Base-by-base conservation (phyloP, 2,797 vertebrate genomes). In the Peromyscus melanophrys region DNA sequence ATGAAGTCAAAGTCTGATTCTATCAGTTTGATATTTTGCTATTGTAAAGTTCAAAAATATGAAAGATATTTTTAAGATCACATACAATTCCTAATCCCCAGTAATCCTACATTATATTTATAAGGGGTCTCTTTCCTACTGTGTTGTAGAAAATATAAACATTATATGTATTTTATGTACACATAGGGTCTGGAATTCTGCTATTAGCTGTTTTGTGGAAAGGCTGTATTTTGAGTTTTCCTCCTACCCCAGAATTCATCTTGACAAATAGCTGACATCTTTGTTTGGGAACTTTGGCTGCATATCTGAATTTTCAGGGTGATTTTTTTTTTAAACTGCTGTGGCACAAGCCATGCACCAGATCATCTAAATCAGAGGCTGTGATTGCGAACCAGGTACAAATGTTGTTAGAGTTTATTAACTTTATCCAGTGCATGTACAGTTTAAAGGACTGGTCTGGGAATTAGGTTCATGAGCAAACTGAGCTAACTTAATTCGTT, bases 11-110 rank as follows among this genome's bases (percentile, higher is more conserved):
- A 87, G 57, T 49, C 17, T 71, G n/a, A 11, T 31, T 65, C 46
- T 29, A 19, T 82, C 57, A 80, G 88, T 96, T 90, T 85, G 65
- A 82, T 17, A 69, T 89, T 86, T 97, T 19, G n/a, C 81, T 96
- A 81, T 90, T 87, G 93, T 63, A 89, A 43, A 55, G 84, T 92
- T 97, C 94, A 49, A 82, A 98, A 96, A 95, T 92, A 95, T 46
- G 67, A 90, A 95, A 21, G 12, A 4, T 23, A 82, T 0, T 96
- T 73, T 97, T 88, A 92, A 96, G 9, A 89, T 85, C 82, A 92
- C 96, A 92, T 76, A 57, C n/a, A 71, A 73, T 90, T 88, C 25
- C 27, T 76, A 80, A 67, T 76, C 61, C 17, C 19, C 49, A 49
- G 29, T 63, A 80, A 9, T 93, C n/a, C 21, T 57, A 31, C 16